Conservation (phyloP, 2,113 vertebrate genomes). For the Pao palembangensis region DNA sequence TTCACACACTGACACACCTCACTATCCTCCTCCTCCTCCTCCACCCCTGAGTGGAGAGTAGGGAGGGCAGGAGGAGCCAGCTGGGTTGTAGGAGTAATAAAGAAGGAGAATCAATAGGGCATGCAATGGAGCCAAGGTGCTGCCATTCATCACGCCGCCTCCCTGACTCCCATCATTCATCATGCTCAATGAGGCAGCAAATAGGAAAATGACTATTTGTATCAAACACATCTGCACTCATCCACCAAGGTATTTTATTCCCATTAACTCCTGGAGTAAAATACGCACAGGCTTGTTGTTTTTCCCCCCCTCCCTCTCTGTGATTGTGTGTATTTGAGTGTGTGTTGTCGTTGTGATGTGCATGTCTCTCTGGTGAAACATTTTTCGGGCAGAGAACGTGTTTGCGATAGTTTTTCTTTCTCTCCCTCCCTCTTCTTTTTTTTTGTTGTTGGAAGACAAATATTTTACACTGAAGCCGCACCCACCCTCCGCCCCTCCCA, state of each 20-base stretch:
- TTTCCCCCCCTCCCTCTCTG: slow-evolving; percentile 53
- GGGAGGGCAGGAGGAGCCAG: slow-evolving; percentile 94
- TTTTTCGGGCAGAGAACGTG: slow-evolving; percentile 80
- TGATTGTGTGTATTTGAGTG: slow-evolving; percentile 55
- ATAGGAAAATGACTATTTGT: slow-evolving; percentile 99
- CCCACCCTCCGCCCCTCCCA: slow-evolving; percentile 47
- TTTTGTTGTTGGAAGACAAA: slow-evolving; percentile 52
- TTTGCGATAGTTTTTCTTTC: slow-evolving; percentile 61
- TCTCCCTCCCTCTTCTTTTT: slow-evolving; percentile 59
- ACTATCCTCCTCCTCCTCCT: slow-evolving; percentile 25
- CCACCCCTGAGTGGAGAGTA: slow-evolving; percentile 81
- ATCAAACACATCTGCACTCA: slow-evolving; percentile 99
- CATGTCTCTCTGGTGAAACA: slow-evolving; percentile 78
- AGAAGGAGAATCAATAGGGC: slow-evolving; percentile 99
- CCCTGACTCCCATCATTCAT: slow-evolving; percentile 99
- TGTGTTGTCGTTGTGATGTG: slow-evolving; percentile 39
- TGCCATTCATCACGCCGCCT: slow-evolving; percentile 99
- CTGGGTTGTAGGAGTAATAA: slow-evolving; percentile 99
- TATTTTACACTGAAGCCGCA: slow-evolving; percentile 69
- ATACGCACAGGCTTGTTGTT: slow-evolving; percentile 83
- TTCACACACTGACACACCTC: neutral
- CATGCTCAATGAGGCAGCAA: slow-evolving; percentile 99
- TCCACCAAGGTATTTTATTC: slow-evolving; percentile 99
- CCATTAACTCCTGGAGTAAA: slow-evolving; percentile 99
- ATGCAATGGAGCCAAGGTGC: slow-evolving; percentile 99